Base-by-base conservation (phyloP, 2,797 vertebrate genomes). In the Arremon aurantiirostris region DNA sequence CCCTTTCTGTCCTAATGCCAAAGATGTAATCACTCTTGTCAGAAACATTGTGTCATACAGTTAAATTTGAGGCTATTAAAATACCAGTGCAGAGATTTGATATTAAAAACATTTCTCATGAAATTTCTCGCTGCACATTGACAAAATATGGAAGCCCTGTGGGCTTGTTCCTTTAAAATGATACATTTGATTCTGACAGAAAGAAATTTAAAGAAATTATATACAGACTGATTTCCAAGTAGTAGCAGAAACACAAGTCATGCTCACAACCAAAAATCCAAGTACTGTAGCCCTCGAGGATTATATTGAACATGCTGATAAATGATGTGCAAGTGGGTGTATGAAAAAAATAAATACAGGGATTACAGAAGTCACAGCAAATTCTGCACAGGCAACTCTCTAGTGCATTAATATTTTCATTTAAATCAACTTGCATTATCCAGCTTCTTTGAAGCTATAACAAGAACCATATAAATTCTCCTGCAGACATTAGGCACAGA, bases 91-190 rank as follows among this genome's bases (percentile, higher is more conserved):
- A 88, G 55, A 83, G 44, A 70, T 55, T 73, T 91, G 34, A 91
- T 94, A 92, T 96, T 93, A 86, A 91, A 94, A 77, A 85, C 53
- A 83, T 91, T 89, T 63, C 37, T 90, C 66, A 79, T 76, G 9
- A 95, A 92, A 95, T 91, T 96, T 79, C 59, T 94, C 79, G 32
- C 69, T 90, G 49, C 82, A 89, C 21, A 50, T 16, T 66, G 55
- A 72, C 52, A 86, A 95, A 88, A 84, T 76, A 53, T 47, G 49
- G 27, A 94, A 82, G 41, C 63, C 59, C 77, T 84, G 19, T 82
- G 76, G 91, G 82, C 80, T 94, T 94, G 23, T 82, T 96, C 24
- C 41, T 76, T 90, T 91, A 56, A 92, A 96, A 90, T 72, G 2
- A 82, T 69, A 63, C 14, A 86, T 63, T 56, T 28, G 26, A 63